Evolutionary conservation across 1,140 invertebrate species (phyloP).

Genomic region (Phortica variegata): DNA sequence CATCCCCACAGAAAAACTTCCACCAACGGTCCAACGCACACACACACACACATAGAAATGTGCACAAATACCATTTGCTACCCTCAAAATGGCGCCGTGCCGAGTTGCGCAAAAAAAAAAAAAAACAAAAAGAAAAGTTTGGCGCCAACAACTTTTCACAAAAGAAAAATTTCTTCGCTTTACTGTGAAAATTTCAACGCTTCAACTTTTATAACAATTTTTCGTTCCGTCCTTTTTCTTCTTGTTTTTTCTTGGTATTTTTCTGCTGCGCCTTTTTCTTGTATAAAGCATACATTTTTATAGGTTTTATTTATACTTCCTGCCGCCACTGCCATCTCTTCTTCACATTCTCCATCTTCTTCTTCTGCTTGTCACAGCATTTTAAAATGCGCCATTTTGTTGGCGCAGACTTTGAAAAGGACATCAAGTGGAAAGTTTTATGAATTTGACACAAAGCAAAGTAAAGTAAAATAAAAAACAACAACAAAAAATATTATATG

Average conservation of each 20-base stretch:
- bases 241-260: slow-evolving; percentile 12
- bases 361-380: slow-evolving; percentile 20
- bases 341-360: slow-evolving; percentile 12
- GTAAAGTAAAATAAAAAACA: too few species aligned
- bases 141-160: neutral
- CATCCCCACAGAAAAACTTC: slow-evolving; percentile 13
- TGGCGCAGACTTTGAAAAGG: slow-evolving; percentile 9
- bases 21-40: slow-evolving; percentile 8
- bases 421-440: slow-evolving; percentile 48
- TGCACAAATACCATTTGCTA: slow-evolving; percentile 1
- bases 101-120: slow-evolving; percentile 19
- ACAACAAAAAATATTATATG: too few species aligned
- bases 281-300: neutral
- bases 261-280: slow-evolving; percentile 7
- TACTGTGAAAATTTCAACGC: slow-evolving; percentile 23
- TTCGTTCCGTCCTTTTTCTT: too few species aligned
- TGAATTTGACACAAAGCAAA: slow-evolving; percentile 50
- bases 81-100: slow-evolving; percentile 24
- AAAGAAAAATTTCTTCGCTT: slow-evolving; percentile 26
- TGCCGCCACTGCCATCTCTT: slow-evolving; percentile 32
- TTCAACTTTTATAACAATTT: too few species aligned
- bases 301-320: slow-evolving; percentile 12
- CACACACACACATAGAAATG: slow-evolving; percentile 8
- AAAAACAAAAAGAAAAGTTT: too few species aligned
- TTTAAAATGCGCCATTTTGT: slow-evolving; percentile 54